Evolutionary conservation across 2,888 invertebrate species (phyloP).

Genomic region (Oscheius sp.): DNA sequence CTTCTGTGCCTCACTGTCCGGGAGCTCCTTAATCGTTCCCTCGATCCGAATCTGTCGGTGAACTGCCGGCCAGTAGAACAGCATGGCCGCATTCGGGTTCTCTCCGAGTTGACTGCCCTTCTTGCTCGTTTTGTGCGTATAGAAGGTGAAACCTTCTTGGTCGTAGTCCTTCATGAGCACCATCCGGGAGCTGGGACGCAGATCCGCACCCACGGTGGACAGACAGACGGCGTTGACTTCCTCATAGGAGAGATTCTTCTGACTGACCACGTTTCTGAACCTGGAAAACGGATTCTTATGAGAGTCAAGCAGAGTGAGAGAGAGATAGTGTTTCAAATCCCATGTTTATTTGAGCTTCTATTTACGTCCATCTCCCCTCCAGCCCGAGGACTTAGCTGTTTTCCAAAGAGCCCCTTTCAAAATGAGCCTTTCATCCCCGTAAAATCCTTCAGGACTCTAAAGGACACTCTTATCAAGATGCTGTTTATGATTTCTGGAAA

Average conservation of each 20-base stretch:
- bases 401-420: too few relatives aligned
- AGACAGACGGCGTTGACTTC: conserved; percentile 70
- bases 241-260: conserved; percentile 60
- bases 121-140: conserved; percentile 91
- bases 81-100: conserved; percentile 88
- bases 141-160: conserved; percentile 89
- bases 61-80: conserved; percentile 89
- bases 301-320: not conserved
- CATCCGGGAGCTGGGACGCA: conserved; percentile 87
- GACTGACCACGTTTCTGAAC: conserved; percentile 58
- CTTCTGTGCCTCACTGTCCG: conserved; percentile 82
- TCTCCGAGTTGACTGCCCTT: conserved; percentile 87
- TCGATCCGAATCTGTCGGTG: conserved; percentile 83
- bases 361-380: too few relatives aligned
- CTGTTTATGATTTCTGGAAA: too few relatives aligned
- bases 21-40: conserved; percentile 84
- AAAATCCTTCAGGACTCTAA: too few relatives aligned
- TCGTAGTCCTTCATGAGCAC: conserved; percentile 86
- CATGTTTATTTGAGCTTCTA: too few relatives aligned
- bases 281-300: conserved; percentile 9
- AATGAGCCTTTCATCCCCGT: too few relatives aligned
- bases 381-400: too few relatives aligned
- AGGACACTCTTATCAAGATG: too few relatives aligned
- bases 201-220: conserved; percentile 70
- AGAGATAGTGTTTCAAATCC: too few relatives aligned